phyloP scores from a whole-genome alignment of 2,113 vertebrate species.

The Isurus oxyrinchus region DNA sequence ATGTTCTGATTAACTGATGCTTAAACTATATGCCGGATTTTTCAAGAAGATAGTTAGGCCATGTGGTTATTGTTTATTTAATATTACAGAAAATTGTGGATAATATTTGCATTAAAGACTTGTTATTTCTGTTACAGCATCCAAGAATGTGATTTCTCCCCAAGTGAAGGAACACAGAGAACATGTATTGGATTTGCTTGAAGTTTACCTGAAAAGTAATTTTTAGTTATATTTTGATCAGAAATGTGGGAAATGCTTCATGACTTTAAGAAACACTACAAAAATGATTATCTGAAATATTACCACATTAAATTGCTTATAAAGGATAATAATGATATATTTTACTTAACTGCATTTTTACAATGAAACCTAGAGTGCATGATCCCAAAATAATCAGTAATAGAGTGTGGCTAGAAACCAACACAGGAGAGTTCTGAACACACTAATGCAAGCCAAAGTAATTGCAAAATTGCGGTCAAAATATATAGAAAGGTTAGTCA shows the following conservation, averaged over 20 bases:
- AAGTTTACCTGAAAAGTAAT: conserved; percentile 83
- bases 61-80: background rate
- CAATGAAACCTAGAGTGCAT: background rate
- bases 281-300: background rate
- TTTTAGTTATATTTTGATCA: background rate
- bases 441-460: background rate
- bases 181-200: conserved; percentile 79
- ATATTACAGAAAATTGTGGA: background rate
- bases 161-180: conserved; percentile 85
- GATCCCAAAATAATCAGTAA: background rate
- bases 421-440: background rate
- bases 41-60: background rate
- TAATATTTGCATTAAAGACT: conserved; percentile 15
- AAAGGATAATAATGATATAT: background rate
- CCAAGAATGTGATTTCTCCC: conserved; percentile 65
- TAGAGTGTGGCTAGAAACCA: background rate
- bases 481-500: background rate
- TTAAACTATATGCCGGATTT: background rate
- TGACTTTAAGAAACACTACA: background rate
- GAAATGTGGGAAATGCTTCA: background rate
- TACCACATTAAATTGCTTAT: background rate
- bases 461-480: background rate
- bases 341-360: background rate
- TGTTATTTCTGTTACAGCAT: conserved; percentile 58
- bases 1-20: background rate